Base-by-base conservation (phyloP, 2,113 vertebrate species). In the Erpornis zantholeuca region DNA sequence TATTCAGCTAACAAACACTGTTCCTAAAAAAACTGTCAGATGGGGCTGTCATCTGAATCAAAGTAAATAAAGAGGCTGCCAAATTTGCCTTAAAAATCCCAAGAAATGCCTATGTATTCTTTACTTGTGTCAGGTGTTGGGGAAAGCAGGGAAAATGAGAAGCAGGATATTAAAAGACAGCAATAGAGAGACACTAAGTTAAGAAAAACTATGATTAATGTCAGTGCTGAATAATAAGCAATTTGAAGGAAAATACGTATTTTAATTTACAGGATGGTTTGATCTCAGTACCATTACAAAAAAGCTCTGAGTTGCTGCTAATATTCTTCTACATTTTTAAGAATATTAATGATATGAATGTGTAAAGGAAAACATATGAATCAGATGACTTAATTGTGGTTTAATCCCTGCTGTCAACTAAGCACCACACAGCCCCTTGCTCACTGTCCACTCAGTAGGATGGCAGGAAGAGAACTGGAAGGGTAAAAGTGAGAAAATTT, bases 31-130 rank as follows among this genome's bases (percentile, higher is more conserved):
- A 82, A 31, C 42, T 86, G 82, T 93, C 87, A 95, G 82, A 92
- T 91, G 77, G 42, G 63, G 56, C 35, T 86, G 71, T 70, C 85
- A 92, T 86, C 64, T 91, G 75, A 90, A 89, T 86, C 70, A 73
- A 93, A 92, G 85, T 80, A 95, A 96, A 96, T 90, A 88, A 91
- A 88, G 11, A 66, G 29, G 21, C 71, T 90, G 82, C 75, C 87
- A 93, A 90, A 88, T 88, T 82, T 93, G 63, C 56, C 85, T 80
- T 68, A 84, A 96, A 90, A 92, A 70, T 76, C 66, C 42, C 35
- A 80, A 1, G 85, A 93, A 94, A 90, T 94, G 24, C 35, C 33
- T 40, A 25, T 86, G 19, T 83, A 73, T 87, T 71, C 47, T 83
- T 88, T 86, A 38, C 90, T 90, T 93, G 38, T 93, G 79, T 88